These are phyloP conservation scores for Tetragonula carbonaria DNA, from an alignment of 2,888 invertebrate genomes.

Conservation along the genomic window DNA sequence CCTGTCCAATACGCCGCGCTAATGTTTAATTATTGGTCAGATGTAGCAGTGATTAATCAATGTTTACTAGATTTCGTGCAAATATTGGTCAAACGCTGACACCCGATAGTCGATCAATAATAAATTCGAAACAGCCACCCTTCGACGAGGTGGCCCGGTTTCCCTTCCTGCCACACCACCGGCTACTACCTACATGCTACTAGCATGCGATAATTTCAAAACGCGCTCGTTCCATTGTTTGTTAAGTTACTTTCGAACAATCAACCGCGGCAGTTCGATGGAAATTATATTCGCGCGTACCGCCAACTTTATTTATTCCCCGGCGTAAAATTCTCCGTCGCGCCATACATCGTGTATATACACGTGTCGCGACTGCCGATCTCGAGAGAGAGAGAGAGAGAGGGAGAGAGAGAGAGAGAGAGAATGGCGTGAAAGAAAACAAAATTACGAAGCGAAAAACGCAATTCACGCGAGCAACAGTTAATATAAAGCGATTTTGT, in stretches of 20 bases:
- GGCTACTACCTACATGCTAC: no score
- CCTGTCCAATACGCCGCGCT: not conserved
- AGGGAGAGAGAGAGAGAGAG: no score
- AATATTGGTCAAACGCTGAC: constrained; percentile 47
- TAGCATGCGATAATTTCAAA: constrained; percentile 4
- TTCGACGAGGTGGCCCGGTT: not conserved
- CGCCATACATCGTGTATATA: no score
- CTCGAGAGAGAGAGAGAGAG: no score
- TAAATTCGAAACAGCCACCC: constrained; percentile 29
- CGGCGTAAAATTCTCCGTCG: not conserved
- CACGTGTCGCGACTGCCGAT: not conserved
- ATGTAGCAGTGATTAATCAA: constrained; percentile 37
- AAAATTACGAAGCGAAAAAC: not conserved
- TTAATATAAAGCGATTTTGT: no score
- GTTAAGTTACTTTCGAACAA: constrained; percentile 15
- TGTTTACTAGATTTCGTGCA: constrained; percentile 36
- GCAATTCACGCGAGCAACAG: not conserved
- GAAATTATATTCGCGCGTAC: not conserved
- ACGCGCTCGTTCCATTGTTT: constrained; percentile 12
- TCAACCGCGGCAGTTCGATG: constrained; percentile 2
- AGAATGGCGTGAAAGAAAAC: not conserved
- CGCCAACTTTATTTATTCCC: not conserved
- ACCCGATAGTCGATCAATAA: constrained; percentile 49
- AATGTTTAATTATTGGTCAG: constrained; percentile 38
- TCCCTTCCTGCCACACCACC: no score